phyloP scores from a whole-genome alignment of 2,888 invertebrate species.

The Drosophila kambysellisi region DNA sequence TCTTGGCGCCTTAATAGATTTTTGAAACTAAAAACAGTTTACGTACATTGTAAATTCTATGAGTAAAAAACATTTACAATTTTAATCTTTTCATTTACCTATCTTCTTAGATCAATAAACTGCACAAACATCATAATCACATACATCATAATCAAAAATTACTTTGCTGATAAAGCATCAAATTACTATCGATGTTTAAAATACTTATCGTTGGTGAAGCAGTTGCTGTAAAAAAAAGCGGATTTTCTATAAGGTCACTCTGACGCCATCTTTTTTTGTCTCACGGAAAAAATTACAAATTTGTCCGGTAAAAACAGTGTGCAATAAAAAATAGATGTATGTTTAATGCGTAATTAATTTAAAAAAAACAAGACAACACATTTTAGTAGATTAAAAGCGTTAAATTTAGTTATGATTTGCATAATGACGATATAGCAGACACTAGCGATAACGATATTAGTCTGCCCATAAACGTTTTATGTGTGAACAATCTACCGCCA shows the following conservation, averaged over 20 bases:
- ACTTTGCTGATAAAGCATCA: background rate
- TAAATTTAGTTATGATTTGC: constrained; percentile 18
- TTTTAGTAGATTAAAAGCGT: background rate
- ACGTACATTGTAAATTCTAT: background rate
- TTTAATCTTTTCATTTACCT: background rate
- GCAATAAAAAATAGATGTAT: constrained; percentile 52
- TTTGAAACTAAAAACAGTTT: background rate
- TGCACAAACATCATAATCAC: background rate
- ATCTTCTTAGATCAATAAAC: too few species aligned
- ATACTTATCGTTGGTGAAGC: constrained; percentile 33
- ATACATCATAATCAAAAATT: background rate
- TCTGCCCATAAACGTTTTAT: constrained; percentile 46
- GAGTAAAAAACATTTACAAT: too few species aligned
- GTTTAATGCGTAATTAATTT: constrained; percentile 29
- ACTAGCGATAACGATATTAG: constrained; percentile 49
- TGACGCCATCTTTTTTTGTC: constrained; percentile 63
- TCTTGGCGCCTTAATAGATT: background rate
- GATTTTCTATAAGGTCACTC: constrained; percentile 57
- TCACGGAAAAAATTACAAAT: constrained; percentile 60
- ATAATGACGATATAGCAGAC: constrained; percentile 20
- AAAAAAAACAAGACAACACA: background rate
- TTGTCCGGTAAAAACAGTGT: constrained; percentile 70
- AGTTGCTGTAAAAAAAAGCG: constrained; percentile 15
- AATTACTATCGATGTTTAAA: constrained; percentile 7
- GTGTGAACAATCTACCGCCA: constrained; percentile 47